These are phyloP conservation scores for Uropetala carovei DNA, from an alignment of 2,888 invertebrate species.

Conservation along the genomic window DNA sequence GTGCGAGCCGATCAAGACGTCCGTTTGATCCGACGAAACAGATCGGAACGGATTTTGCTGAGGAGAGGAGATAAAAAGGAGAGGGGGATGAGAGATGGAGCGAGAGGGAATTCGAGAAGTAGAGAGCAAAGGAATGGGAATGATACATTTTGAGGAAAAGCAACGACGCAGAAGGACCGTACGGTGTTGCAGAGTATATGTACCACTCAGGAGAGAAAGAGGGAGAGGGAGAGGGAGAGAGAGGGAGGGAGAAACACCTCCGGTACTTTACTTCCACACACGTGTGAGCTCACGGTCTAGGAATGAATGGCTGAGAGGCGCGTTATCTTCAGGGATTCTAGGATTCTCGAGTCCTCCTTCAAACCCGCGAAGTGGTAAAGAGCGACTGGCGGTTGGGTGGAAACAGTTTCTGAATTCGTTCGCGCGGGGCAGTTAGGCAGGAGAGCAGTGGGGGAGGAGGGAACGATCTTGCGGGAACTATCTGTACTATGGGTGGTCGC, in stretches of 20 bases:
- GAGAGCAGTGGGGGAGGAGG: no score
- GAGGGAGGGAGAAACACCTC: not conserved
- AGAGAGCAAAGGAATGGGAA: not conserved
- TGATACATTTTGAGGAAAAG: not conserved
- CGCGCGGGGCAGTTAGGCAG: no score
- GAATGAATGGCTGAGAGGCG: no score
- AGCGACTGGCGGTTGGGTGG: no score
- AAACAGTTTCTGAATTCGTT: no score
- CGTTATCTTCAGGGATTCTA: no score
- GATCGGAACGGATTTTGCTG: slow-evolving; percentile 16
- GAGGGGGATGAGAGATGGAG: not conserved
- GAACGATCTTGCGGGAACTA: no score
- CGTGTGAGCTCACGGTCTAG: no score
- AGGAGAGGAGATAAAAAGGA: no score
- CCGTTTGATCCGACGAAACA: slow-evolving; percentile 45
- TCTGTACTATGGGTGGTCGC: no score
- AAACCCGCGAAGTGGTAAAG: no score
- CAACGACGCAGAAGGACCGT: not conserved
- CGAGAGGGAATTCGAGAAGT: not conserved
- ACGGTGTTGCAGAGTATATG: not conserved
- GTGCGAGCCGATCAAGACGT: slow-evolving; percentile 26
- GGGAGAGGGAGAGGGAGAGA: not conserved
- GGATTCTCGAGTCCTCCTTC: no score
- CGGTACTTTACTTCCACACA: not conserved
- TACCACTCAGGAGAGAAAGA: not conserved